A percentile compares a stretch with the other conserved stretches of the same genome.
phyloP scores from a whole-genome alignment of 2,888 invertebrate species.

The Odontocolon sp. region DNA sequence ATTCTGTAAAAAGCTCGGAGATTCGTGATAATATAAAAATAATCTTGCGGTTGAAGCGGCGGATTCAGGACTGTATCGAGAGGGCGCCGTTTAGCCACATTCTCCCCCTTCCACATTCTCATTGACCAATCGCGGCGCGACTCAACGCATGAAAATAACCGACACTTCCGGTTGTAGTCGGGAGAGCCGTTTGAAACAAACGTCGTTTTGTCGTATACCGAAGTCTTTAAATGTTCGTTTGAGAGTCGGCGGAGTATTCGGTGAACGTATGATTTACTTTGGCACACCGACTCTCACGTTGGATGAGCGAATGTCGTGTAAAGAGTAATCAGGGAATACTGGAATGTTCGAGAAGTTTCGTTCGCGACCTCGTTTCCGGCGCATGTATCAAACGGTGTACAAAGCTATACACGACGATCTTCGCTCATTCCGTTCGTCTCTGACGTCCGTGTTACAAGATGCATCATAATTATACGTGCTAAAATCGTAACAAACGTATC shows the following conservation, averaged over 20 bases:
- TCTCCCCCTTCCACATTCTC: constrained; percentile 46
- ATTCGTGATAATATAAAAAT: neutral
- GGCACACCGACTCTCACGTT: neutral
- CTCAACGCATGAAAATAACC: constrained; percentile 64
- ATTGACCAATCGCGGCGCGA: constrained; percentile 62
- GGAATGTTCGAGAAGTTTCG: constrained; percentile 77
- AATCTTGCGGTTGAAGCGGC: neutral
- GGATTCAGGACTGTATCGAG: constrained; percentile 24
- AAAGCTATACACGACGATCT: constrained; percentile 47
- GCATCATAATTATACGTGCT: neutral
- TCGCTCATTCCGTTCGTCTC: neutral
- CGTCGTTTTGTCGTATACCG: neutral
- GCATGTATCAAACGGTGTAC: constrained; percentile 73
- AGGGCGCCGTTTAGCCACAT: constrained; percentile 28
- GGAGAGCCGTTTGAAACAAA: constrained; percentile 63
- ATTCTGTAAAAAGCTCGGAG: too few relatives aligned
- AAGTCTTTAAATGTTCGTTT: neutral
- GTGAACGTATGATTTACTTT: neutral
- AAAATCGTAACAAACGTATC: neutral
- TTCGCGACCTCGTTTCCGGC: constrained; percentile 74
- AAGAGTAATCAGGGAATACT: constrained; percentile 26
- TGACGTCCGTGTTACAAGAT: constrained; percentile 22
- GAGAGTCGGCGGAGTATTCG: neutral
- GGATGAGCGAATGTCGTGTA: neutral
- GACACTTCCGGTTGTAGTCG: constrained; percentile 65